Evolutionary conservation across 2,113 vertebrate genomes (phyloP).

Genomic region (western clawed frog (Xenopus tropicalis)): UCB_Xtro_10.0 CM004448.2:7096501-7097000

Average conservation of each 20-base stretch:
- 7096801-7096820: slow-evolving; percentile 25
- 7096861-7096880: slow-evolving; percentile 4
- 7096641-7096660: neutral
- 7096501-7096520: no score
- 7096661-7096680: neutral
- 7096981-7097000: no score
- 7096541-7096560: no score
- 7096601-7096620: neutral
- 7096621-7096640: neutral
- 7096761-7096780: slow-evolving; percentile 8
- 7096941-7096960: no score
- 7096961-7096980: no score
- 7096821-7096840: slow-evolving; percentile 14
- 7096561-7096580: neutral
- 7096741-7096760: neutral
- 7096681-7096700: slow-evolving; percentile 17
- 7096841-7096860: neutral
- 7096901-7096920: no score
- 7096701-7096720: slow-evolving; percentile 7
- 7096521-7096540: neutral
- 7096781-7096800: slow-evolving; percentile 3
- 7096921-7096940: no score
- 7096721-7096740: neutral
- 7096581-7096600: slow-evolving; percentile 17
- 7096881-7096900: neutral